These are phyloP conservation scores for Ardeotis arabs DNA, from an alignment of 2,113 vertebrate genomes.

Conservation along the genomic window DNA sequence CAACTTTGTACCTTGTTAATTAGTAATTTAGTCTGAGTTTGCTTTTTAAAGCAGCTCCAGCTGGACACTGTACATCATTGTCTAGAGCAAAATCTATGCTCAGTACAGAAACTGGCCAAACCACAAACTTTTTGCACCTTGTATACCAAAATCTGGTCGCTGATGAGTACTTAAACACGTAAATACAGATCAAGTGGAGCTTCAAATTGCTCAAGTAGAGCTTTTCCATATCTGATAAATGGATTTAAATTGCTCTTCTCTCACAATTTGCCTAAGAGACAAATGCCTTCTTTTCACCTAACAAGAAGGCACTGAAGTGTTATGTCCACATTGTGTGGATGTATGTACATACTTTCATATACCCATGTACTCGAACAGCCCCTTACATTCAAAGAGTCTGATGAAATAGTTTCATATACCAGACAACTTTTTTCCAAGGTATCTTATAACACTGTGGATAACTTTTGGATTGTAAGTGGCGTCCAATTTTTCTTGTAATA, in stretches of 20 bases:
- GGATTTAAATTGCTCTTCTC: neutral
- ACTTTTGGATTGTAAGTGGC: neutral
- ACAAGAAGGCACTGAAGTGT: neutral
- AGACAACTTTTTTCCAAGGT: neutral
- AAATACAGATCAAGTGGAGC: neutral
- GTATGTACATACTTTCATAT: neutral
- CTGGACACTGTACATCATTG: constrained; percentile 43
- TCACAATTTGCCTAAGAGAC: neutral
- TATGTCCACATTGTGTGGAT: neutral
- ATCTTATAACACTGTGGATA: neutral
- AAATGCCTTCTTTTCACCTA: neutral
- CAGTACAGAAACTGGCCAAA: neutral
- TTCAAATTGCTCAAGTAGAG: neutral
- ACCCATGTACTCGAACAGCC: neutral
- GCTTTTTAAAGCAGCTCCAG: constrained; percentile 32
- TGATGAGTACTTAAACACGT: neutral
- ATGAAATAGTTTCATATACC: neutral
- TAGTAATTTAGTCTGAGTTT: constrained; percentile 38
- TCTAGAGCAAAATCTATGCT: neutral
- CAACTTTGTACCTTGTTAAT: constrained; percentile 18
- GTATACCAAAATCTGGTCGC: neutral
- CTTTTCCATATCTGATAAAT: neutral
- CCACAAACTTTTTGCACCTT: neutral
- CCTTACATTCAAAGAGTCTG: neutral
- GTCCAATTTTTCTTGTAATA: neutral